Conservation (phyloP, 1,140 invertebrate species). For the Melanaphis sacchari region DNA sequence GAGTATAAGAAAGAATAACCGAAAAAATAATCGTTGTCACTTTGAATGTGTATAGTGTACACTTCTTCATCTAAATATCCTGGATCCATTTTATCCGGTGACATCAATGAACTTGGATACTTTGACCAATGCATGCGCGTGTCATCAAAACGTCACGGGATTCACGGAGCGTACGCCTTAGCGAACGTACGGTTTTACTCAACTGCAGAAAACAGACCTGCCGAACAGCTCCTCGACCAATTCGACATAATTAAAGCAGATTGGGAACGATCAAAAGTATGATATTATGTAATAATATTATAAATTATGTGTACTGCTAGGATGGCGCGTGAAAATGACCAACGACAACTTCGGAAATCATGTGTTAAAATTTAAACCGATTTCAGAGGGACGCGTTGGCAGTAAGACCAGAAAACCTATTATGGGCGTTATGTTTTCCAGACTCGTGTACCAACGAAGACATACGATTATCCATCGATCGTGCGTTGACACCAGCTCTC, state of each 20-base stretch:
- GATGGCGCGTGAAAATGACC: background rate
- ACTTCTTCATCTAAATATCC: conserved; percentile 20
- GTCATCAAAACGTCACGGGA: background rate
- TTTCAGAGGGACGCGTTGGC: background rate
- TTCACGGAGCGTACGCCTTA: background rate
- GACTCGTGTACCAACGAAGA: conserved; percentile 28
- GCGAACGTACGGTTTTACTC: background rate
- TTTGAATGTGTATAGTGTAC: conserved; percentile 1
- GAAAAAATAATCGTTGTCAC: background rate
- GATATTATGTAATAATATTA: background rate
- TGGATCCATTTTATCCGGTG: background rate
- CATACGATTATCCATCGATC: background rate
- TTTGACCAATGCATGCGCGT: conserved; percentile 26
- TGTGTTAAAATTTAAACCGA: background rate
- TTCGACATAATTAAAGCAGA: background rate
- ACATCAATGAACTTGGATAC: background rate
- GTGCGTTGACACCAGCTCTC: background rate
- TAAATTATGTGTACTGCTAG: too few species aligned
- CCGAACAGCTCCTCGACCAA: background rate
- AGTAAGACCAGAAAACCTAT: background rate
- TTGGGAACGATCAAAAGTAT: background rate
- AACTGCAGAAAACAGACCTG: too few species aligned
- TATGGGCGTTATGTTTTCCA: conserved; percentile 15
- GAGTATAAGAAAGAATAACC: background rate
- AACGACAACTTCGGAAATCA: background rate